Base-by-base conservation (phyloP, 2,888 invertebrate species). In the Branchellion lobata region DNA sequence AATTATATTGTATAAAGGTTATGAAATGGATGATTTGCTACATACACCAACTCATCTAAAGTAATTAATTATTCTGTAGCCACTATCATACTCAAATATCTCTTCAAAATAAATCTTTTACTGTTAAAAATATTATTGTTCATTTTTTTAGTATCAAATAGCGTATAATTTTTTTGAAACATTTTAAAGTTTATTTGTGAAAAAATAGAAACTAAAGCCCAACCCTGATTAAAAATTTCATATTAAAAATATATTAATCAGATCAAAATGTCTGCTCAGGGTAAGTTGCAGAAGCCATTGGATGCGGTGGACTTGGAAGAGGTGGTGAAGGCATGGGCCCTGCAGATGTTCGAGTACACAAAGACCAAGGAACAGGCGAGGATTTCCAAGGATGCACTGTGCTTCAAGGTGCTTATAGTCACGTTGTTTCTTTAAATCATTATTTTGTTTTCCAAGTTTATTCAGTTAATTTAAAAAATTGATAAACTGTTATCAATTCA, bases 301-400 rank as follows among this genome's bases (percentile, higher is more conserved):
- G 85, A 85, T 71, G 82, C 86, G 5, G 81, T 84, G 1, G 86
- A 87, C 80, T 80, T 87, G 3, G 87, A 87, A 72, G 85, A 85
- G 24, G 84, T 87, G n/a, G 85, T 88, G 0, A 84, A 84, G 71
- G 83, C 82, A 2, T 88, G 88, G 88, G 88, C 88, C 0, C 85
- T 85, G 86, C 84, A 85, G 40, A 85, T 85, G 78, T 88, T 86
- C 82, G 83, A 85, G 79, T 84, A 84, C 65, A 87, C 87, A 3
- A 85, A 87, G 65, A 83, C 84, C 27, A 86, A 84, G 75, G 83
- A 85, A 0, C 85, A 85, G 81, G 81, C 81, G 18, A 78, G 81
- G 24, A 83, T 84, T 27, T 80, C 83, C 3, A 78, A 81, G 24
- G 84, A 84, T 34, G 57, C 76, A 24, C 79, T 86, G 65, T 82